Evolutionary conservation across 2,888 invertebrate genomes (phyloP).

Genomic region (Hirtodrosophila cameraria): DNA sequence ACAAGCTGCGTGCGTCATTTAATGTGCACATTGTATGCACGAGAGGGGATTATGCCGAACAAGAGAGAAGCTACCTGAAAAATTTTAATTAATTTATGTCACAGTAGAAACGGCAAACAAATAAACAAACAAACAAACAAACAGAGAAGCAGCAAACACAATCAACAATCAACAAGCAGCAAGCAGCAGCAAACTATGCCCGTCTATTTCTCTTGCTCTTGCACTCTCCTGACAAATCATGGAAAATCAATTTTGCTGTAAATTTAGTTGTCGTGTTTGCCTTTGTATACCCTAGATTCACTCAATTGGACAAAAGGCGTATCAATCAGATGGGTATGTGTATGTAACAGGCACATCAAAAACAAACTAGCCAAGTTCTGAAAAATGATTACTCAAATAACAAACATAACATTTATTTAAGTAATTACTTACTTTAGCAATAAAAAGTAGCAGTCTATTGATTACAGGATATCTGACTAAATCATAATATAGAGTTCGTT

Average conservation of each 20-base stretch:
- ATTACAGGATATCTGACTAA: conserved; percentile 2
- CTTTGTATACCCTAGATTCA: conserved; percentile 21
- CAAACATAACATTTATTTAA: no score
- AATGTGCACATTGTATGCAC: conserved; percentile 31
- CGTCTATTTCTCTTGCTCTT: not conserved
- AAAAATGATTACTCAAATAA: no score
- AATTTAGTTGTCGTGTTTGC: conserved; percentile 43
- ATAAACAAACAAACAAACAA: conserved; percentile 26
- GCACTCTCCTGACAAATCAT: conserved; percentile 34
- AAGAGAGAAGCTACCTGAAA: conserved; percentile 4
- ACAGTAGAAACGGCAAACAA: conserved; percentile 17
- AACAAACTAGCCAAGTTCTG: no score
- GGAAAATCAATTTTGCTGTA: conserved; percentile 50
- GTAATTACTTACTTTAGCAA: no score
- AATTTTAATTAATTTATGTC: conserved; percentile 59
- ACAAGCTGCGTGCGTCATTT: conserved; percentile 46
- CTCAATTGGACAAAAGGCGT: not conserved
- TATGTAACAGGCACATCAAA: no score
- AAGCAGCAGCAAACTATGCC: conserved; percentile 19
- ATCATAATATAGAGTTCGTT: not conserved
- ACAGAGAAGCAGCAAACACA: conserved; percentile 39
- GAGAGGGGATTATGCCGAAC: not conserved
- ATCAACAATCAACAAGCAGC: conserved; percentile 27
- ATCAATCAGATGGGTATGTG: not conserved
- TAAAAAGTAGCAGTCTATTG: no score